A percentile compares a stretch with the other conserved stretches of the same genome.
phyloP scores from a whole-genome alignment of 2,113 vertebrate genomes.

The Pithys albifrons region DNA sequence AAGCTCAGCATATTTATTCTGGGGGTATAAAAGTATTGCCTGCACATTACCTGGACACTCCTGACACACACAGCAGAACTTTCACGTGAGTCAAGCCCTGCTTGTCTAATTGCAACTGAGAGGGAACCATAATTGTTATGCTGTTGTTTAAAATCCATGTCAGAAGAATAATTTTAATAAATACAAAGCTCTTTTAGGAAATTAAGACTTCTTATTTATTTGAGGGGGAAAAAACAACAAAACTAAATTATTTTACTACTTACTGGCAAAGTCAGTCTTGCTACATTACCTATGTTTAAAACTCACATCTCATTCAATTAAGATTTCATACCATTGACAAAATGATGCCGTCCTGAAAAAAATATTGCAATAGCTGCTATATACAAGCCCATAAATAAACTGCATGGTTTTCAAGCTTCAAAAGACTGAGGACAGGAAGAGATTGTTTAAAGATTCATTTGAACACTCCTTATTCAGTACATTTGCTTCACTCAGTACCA shows the following conservation, averaged over 20 bases:
- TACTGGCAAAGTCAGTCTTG: constrained; percentile 11
- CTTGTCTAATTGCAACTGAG: not conserved
- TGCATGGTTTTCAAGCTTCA: not conserved
- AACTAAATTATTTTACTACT: constrained; percentile 38
- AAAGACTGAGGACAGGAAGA: not conserved
- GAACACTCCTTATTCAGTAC: not conserved
- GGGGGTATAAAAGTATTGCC: not conserved
- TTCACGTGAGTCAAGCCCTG: not conserved
- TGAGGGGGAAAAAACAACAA: not conserved
- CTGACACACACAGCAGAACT: rapidly evolving
- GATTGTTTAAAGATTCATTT: constrained; percentile 11
- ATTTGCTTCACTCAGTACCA: constrained; percentile 27
- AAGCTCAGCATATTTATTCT: not conserved
- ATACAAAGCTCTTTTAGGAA: constrained; percentile 2
- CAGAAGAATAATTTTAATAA: not conserved
- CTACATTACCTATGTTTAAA: constrained; percentile 32
- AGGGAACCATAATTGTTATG: not conserved
- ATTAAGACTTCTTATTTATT: constrained; percentile 54
- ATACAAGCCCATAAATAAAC: constrained; percentile 67
- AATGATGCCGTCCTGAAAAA: not conserved
- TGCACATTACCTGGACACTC: not conserved
- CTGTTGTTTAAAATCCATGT: not conserved
- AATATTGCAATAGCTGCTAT: constrained; percentile 7
- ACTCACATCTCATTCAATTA: constrained; percentile 69
- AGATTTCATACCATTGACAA: constrained; percentile 45